phyloP scores from a whole-genome alignment of 2,888 invertebrate species.

The Torymus tubicola region DNA sequence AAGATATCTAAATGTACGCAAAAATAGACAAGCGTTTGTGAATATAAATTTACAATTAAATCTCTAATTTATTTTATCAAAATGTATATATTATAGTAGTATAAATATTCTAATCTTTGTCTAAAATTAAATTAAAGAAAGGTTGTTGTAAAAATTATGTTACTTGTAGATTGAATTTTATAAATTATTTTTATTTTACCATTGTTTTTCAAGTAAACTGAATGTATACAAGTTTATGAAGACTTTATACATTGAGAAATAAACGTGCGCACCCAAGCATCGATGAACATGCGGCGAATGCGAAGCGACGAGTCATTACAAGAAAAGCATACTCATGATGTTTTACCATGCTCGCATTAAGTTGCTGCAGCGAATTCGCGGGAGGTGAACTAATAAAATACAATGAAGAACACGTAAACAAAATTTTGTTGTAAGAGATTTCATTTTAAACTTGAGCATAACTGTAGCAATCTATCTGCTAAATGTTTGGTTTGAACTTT shows the following conservation, averaged over 20 bases:
- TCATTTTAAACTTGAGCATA: constrained; percentile 10
- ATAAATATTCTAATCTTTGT: too few species aligned
- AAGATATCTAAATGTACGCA: too few species aligned
- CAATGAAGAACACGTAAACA: constrained; percentile 35
- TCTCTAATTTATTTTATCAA: too few species aligned
- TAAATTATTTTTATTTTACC: too few species aligned
- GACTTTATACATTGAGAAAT: constrained; percentile 10
- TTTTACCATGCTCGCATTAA: constrained; percentile 69
- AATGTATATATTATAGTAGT: too few species aligned
- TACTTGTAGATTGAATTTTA: too few species aligned
- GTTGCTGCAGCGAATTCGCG: constrained; percentile 65
- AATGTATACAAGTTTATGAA: constrained; percentile 13
- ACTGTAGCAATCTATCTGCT: neutral
- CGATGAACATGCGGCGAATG: constrained; percentile 67
- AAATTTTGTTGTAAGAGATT: constrained; percentile 9
- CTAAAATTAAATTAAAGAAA: too few species aligned
- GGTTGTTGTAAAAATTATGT: too few species aligned
- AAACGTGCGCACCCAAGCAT: constrained; percentile 62
- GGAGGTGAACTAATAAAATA: constrained; percentile 48
- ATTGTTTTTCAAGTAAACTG: constrained; percentile 1
- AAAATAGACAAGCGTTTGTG: too few species aligned
- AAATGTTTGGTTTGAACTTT: neutral
- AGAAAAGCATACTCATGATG: constrained; percentile 75
- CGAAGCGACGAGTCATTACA: constrained; percentile 73
- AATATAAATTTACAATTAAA: too few species aligned